Base-by-base conservation (phyloP, 2,113 vertebrate species). In the Hippoglossus stenolepis region DNA sequence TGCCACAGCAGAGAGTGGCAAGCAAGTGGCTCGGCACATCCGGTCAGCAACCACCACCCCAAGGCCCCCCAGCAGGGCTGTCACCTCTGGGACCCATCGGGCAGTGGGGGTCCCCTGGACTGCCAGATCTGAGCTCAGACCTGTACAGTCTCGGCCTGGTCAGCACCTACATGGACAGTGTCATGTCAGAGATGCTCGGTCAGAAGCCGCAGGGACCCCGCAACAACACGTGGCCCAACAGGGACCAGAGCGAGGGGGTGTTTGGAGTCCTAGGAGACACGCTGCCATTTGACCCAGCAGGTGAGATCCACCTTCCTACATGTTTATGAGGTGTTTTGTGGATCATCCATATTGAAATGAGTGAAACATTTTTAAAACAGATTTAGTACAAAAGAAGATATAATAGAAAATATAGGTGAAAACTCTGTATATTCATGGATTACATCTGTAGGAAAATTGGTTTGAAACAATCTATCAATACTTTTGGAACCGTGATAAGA, bases 171-270 rank as follows among this genome's bases (percentile, higher is more conserved):
- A 98, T 99, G 97, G 98, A 99, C 94, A 98, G 96, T 14, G 91
- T 99, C 89, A 95, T 99, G 96, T 96, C 97, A 0, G 98, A 99
- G 89, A 96, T 99, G 96, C 92, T 99, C 86, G 98, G 97, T 43
- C 97, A 98, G 89, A 99, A 99, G 89, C 96, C 96, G 0, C 97
- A 97, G 89, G 97, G 97, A 85, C 97, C 97, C 56, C 96, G 98
- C 68, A 99, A 99, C 91, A 99, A 99, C 90, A 99, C 98, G 0
- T 99, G 98, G 98, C 98, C 98, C 68, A 99, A 99, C 92, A 95
- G 97, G 80, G 97, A 99, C 90, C 98, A 99, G 93, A 97, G 93
- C 20, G 98, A 99, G 49, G 96, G 97, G 51, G 93, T 96, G 83
- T 99, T 97, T 66, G 97, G 97, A 47, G 96, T 97, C 92, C 65